Evolutionary conservation across 2,113 vertebrate species (phyloP).

Genomic region (Colinus virginianus): DNA sequence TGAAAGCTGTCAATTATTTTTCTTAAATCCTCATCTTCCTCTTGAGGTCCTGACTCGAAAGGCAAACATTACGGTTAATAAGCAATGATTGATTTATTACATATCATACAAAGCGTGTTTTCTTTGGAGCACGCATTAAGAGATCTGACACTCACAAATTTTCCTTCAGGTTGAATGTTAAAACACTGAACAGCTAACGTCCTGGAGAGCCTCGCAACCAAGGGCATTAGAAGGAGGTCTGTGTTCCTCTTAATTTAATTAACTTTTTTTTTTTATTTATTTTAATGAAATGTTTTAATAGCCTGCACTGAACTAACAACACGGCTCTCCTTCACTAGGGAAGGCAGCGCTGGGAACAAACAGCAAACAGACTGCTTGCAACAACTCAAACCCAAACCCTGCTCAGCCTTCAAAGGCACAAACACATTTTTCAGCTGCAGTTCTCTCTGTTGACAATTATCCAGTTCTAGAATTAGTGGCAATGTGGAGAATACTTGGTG

Average conservation of each 20-base stretch:
- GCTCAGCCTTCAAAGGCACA: not conserved
- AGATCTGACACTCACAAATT: conserved; percentile 52
- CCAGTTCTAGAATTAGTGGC: not conserved
- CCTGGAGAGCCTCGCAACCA: not conserved
- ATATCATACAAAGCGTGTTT: conserved; percentile 75
- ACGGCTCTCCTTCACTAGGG: not conserved
- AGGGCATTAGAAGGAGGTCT: conserved; percentile 26
- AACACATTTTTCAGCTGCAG: not conserved
- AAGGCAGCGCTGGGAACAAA: not conserved
- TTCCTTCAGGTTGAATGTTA: conserved; percentile 27
- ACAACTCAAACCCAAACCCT: not conserved
- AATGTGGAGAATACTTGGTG: not conserved
- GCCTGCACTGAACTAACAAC: not conserved
- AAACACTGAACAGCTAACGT: conserved; percentile 23
- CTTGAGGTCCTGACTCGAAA: conserved; percentile 68
- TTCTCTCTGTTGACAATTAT: not conserved
- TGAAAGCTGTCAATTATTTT: conserved; percentile 51
- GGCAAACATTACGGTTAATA: conserved; percentile 75
- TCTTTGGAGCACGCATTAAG: conserved; percentile 77
- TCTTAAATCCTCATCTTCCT: conserved; percentile 55
- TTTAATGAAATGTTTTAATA: conserved; percentile 30
- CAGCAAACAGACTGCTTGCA: not conserved
- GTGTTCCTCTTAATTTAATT: not conserved
- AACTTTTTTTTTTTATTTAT: not conserved
- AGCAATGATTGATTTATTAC: conserved; percentile 81